Conservation (phyloP, 2,113 vertebrate species). For the Bostrychus sinensis region DNA sequence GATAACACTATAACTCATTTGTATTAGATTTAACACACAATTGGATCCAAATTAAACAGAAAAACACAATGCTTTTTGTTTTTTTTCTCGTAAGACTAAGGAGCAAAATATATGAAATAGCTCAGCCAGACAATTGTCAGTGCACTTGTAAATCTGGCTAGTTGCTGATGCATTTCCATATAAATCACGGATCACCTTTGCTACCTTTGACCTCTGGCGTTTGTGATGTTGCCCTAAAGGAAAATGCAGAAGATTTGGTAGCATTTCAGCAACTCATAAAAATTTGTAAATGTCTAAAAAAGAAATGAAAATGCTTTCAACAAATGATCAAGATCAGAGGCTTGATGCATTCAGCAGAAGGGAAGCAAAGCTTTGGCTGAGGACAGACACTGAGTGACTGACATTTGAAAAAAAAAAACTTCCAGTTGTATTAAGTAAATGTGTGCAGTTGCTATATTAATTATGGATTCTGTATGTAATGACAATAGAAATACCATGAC, state of each 20-base stretch:
- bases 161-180: conserved; percentile 51
- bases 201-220: conserved; percentile 38
- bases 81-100: conserved; percentile 16
- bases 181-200: conserved; percentile 48
- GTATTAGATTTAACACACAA: conserved; percentile 10
- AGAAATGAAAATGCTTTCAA: neutral
- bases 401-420: no score
- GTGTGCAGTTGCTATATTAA: no score
- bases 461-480: neutral
- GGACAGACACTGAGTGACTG: conserved; percentile 12
- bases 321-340: conserved; percentile 5
- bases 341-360: conserved; percentile 46
- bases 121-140: conserved; percentile 44
- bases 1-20: conserved; percentile 4
- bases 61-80: neutral
- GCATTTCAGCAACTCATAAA: conserved; percentile 21
- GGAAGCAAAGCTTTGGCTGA: neutral
- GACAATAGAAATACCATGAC: neutral
- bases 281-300: neutral
- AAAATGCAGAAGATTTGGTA: conserved; percentile 27
- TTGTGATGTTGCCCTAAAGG: conserved; percentile 35
- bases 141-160: conserved; percentile 36
- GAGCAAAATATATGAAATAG: neutral
- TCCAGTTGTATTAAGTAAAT: no score
- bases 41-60: conserved; percentile 18